Evolutionary conservation across 2,113 vertebrate genomes (phyloP).

Genomic region (Barnardius zonarius): DNA sequence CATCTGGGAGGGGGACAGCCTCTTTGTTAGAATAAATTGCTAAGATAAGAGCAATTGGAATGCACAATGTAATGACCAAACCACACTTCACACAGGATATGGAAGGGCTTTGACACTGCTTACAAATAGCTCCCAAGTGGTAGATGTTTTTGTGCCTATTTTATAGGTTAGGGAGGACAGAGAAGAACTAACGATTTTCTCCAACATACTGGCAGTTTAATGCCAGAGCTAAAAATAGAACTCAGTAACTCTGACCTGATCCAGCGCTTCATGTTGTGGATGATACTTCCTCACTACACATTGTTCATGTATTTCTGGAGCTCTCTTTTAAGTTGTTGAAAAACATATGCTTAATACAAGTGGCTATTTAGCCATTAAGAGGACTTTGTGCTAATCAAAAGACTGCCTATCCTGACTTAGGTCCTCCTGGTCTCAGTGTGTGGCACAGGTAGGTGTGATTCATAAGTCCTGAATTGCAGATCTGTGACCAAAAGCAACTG

Average conservation of each 20-base stretch:
- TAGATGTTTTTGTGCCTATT: conserved; percentile 9
- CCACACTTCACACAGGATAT: neutral
- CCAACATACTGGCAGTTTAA: neutral
- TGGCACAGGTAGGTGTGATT: neutral
- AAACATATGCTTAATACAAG: neutral
- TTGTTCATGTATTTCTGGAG: neutral
- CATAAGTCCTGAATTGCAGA: neutral
- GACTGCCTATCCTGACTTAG: neutral
- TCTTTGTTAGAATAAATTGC: conserved; percentile 28
- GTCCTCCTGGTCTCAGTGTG: neutral
- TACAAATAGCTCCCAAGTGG: conserved; percentile 5
- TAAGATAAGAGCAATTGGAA: neutral
- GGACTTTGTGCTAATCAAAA: neutral
- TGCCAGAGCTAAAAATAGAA: neutral
- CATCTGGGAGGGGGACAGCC: neutral
- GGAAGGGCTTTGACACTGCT: neutral
- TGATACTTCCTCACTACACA: neutral
- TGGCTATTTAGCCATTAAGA: neutral
- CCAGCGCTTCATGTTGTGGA: neutral
- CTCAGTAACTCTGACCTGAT: neutral
- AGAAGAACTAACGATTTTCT: conserved; percentile 14
- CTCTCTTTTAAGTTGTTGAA: neutral
- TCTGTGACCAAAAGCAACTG: neutral
- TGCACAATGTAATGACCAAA: neutral
- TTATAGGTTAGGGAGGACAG: neutral